These are phyloP conservation scores for Drymonia ruficornis DNA, from an alignment of 2,888 invertebrate genomes.

Conservation along the genomic window DNA sequence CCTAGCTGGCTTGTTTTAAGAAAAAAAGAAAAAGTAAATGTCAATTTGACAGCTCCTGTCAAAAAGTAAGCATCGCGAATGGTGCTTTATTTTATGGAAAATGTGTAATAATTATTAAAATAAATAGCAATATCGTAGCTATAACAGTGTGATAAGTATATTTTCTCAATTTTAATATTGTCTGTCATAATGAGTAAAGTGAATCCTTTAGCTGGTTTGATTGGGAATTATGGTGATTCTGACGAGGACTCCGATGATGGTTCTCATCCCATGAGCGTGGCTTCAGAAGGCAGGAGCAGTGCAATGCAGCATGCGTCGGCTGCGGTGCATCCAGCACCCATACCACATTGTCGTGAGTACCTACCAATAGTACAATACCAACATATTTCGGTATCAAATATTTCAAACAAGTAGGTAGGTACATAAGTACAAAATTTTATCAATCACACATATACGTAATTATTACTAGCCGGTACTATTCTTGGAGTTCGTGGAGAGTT, in stretches of 20 bases:
- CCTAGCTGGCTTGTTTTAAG: too few relatives aligned
- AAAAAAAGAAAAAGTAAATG: too few relatives aligned
- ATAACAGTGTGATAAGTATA: neutral
- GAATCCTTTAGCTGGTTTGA: conserved; percentile 67
- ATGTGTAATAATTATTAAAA: too few relatives aligned
- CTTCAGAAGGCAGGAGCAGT: conserved; percentile 8
- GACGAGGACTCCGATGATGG: conserved; percentile 70
- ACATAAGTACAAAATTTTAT: neutral
- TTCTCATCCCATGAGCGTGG: conserved; percentile 12
- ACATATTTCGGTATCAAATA: neutral
- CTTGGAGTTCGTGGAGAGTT: too few relatives aligned
- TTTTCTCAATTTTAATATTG: neutral
- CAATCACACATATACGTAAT: neutral
- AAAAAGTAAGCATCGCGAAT: too few relatives aligned
- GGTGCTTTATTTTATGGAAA: too few relatives aligned
- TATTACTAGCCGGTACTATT: neutral
- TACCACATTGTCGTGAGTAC: conserved; percentile 74
- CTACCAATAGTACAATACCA: neutral
- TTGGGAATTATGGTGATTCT: conserved; percentile 74
- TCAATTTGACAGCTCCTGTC: too few relatives aligned
- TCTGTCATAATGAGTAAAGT: conserved; percentile 64
- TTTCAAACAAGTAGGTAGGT: neutral
- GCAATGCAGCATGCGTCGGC: conserved; percentile 27
- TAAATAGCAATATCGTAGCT: neutral
- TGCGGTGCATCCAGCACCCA: conserved; percentile 70